Evolutionary conservation across 2,888 invertebrate genomes (phyloP).

Genomic region (Neoitamus cyanurus): DNA sequence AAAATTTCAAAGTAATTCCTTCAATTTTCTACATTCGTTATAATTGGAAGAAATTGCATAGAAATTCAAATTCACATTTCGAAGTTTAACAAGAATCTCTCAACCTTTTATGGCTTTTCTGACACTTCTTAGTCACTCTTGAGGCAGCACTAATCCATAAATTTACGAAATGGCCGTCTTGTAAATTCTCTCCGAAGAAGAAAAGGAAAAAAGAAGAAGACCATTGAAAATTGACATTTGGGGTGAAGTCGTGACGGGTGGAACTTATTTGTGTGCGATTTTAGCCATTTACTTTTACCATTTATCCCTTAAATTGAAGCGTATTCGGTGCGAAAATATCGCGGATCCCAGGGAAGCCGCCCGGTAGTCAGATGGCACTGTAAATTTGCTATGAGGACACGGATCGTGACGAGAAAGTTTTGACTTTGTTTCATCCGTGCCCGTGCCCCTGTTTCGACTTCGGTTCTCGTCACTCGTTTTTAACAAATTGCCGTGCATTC

Average conservation of each 20-base stretch:
- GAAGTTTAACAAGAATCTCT: background rate
- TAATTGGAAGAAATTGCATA: too few species aligned
- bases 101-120: background rate
- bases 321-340: background rate
- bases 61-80: background rate
- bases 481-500: background rate
- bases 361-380: slow-evolving; percentile 10
- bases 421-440: slow-evolving; percentile 34
- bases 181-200: background rate
- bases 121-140: background rate
- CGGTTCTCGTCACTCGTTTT: background rate
- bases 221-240: slow-evolving; percentile 37
- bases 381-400: slow-evolving; percentile 33
- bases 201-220: slow-evolving; percentile 34
- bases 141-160: background rate
- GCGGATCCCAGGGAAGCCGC: background rate
- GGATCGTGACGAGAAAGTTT: slow-evolving; percentile 40
- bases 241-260: slow-evolving; percentile 40
- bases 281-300: slow-evolving; percentile 16
- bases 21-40: too few species aligned
- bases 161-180: slow-evolving; percentile 21
- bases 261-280: slow-evolving; percentile 15
- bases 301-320: background rate
- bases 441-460: slow-evolving; percentile 35
- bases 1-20: too few species aligned